Conservation (phyloP, 2,113 vertebrate species). For the Hystrix cristata region DNA sequence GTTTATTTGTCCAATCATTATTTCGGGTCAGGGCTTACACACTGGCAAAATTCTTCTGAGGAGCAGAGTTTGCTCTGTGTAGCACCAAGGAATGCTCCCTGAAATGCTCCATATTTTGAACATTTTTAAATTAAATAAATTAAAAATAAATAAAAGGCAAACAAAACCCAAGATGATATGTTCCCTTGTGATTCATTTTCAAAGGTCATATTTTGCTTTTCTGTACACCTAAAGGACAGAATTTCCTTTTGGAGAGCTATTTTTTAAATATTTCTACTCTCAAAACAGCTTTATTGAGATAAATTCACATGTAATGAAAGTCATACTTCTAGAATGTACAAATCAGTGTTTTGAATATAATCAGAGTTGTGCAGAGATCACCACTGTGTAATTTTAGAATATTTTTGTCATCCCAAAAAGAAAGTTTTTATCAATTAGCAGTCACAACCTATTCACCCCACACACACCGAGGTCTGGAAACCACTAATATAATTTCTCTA, state of each 20-base stretch:
- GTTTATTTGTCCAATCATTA: slow-evolving; percentile 86
- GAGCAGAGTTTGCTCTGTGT: not conserved
- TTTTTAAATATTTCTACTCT: slow-evolving; percentile 28
- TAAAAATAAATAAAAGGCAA: slow-evolving; percentile 41
- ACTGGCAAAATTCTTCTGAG: slow-evolving; percentile 81
- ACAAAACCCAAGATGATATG: not conserved
- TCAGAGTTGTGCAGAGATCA: not conserved
- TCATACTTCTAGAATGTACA: not conserved
- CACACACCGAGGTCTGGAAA: not conserved
- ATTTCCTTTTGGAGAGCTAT: not conserved
- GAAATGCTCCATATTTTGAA: not conserved
- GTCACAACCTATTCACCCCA: not conserved
- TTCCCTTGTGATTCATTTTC: slow-evolving; percentile 35
- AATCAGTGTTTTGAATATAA: not conserved
- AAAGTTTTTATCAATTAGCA: not conserved
- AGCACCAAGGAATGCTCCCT: not conserved
- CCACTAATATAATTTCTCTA: not conserved
- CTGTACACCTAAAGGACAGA: not conserved
- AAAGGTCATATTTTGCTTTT: slow-evolving; percentile 7
- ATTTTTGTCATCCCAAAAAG: slow-evolving; percentile 7
- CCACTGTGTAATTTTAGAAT: slow-evolving; percentile 29
- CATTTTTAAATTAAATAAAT: not conserved
- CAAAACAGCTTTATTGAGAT: slow-evolving; percentile 12
- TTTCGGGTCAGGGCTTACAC: slow-evolving; percentile 82
- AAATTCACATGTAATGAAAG: slow-evolving; percentile 55